Evolutionary conservation across 2,113 vertebrate genomes (phyloP), one percentile per base, ranked within the genome.

Genomic region (Myotis lucifugus): DNA sequence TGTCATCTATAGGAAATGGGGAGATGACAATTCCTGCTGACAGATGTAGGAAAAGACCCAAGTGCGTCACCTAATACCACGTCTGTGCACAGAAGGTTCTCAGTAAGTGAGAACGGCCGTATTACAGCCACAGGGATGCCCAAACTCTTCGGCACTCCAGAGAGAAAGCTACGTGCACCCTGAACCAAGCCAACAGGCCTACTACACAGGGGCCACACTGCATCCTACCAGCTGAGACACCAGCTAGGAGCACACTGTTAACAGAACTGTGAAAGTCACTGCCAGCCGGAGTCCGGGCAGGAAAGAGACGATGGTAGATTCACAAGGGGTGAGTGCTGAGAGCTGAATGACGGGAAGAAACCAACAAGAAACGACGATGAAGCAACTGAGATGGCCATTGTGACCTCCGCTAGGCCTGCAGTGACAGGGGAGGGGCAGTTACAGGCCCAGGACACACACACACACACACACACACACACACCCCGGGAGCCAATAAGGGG

Each of bases 41-140:
- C 13, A 40, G 21, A 25, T 25, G 66, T 10, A 27, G n/a, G 84
- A 52, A 50, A 48, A 72, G 77, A 46, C 77, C 6, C 1, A 0
- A 37, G 52, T 0, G 21, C 18, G 2, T 42, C 9, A 3, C 52
- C 61, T 40, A 34, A 34, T 1, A 15, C 8, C 5, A 10, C 0
- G 29, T 50, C n/a, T 5, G 48, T 46, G 18, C 27, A 32, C 48
- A 69, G 84, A 17, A 37, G 78, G 13, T 4, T 29, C 10, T 15
- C 9, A 1, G 56, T 2, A 18, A 52, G 8, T 1, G 34, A 50
- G 74, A 46, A 12, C 17, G 0, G 1, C n/a, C 25, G 2, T 1
- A 1, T 8, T 4, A 15, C 5, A 10, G 88, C n/a, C 23, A 3
- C 46, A 37, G 27, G 78, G 74, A 42, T 1, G 9, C 69, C 61